A percentile compares a stretch with the other conserved stretches of the same genome.
Evolutionary conservation across 1,140 invertebrate genomes (phyloP).

Genomic region (Euura lappo): DNA sequence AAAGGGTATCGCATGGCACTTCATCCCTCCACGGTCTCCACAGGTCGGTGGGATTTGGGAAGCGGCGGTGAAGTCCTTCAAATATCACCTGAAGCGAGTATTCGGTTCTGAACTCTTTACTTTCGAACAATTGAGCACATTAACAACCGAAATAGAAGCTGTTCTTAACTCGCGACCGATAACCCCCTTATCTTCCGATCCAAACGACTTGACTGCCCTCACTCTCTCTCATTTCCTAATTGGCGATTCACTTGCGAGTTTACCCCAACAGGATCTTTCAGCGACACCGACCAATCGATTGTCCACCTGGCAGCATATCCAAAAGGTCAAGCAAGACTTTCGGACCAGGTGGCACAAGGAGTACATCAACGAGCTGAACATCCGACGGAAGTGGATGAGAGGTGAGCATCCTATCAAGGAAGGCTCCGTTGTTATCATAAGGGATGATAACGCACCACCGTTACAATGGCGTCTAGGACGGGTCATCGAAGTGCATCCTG

Average conservation of each 20-base stretch:
- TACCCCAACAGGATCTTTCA: slow-evolving; percentile 20
- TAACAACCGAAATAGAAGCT: slow-evolving; percentile 36
- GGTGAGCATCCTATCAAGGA: slow-evolving; percentile 27
- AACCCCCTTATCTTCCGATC: slow-evolving; percentile 25
- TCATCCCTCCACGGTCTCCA: background rate
- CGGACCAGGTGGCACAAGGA: slow-evolving; percentile 43
- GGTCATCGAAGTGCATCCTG: slow-evolving; percentile 11
- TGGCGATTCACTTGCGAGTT: slow-evolving; percentile 24
- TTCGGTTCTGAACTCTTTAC: slow-evolving; percentile 23
- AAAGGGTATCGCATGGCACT: background rate
- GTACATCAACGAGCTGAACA: slow-evolving; percentile 39
- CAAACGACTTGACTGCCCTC: slow-evolving; percentile 22
- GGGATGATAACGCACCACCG: slow-evolving; percentile 42
- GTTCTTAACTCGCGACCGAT: slow-evolving; percentile 42
- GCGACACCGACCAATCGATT: slow-evolving; percentile 26
- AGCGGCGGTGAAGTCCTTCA: no score
- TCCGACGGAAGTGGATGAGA: slow-evolving; percentile 35
- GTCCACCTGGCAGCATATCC: slow-evolving; percentile 31
- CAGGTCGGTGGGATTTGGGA: slow-evolving; percentile 12
- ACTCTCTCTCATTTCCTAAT: slow-evolving; percentile 39
- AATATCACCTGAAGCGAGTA: slow-evolving; percentile 5
- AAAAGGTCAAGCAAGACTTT: slow-evolving; percentile 37
- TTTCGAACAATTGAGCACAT: slow-evolving; percentile 26
- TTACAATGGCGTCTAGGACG: slow-evolving; percentile 38
- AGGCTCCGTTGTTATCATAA: slow-evolving; percentile 45